Conservation (phyloP, 64 coral and sea anemone species). For the Orbicella faveolata region DNA sequence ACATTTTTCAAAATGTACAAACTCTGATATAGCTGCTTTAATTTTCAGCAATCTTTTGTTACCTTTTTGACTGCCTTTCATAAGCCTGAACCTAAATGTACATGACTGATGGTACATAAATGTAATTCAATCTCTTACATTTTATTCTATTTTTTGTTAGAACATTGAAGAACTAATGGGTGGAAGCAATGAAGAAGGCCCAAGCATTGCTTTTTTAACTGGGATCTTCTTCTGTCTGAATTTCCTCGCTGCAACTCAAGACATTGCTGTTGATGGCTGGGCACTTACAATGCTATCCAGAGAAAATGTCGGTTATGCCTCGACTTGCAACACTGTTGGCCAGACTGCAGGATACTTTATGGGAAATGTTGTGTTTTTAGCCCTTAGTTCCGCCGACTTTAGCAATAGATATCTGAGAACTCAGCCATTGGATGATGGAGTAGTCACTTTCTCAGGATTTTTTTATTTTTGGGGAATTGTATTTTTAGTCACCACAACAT, state of each 20-base stretch:
- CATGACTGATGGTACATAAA: no score
- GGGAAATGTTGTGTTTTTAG: conserved; percentile 94
- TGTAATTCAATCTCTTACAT: no score
- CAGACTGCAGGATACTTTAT: conserved; percentile 96
- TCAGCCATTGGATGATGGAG: conserved; percentile 53
- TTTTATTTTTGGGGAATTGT: conserved; percentile 91
- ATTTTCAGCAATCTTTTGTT: no score
- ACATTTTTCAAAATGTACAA: no score
- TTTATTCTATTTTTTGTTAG: conserved; percentile 47
- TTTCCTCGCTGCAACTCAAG: conserved; percentile 96
- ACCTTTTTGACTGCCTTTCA: no score
- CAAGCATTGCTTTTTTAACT: conserved; percentile 69
- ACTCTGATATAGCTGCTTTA: no score
- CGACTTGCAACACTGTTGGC: conserved; percentile 92
- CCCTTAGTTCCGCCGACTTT: conserved; percentile 88
- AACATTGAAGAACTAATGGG: conserved; percentile 72
- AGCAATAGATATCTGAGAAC: conserved; percentile 89
- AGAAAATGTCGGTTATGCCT: conserved; percentile 92
- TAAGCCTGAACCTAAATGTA: no score
- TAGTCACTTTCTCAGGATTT: conserved; percentile 83
- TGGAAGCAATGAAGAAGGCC: conserved; percentile 54
- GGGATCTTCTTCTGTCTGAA: conserved; percentile 87
- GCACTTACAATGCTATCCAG: conserved; percentile 91
- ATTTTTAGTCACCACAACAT: conserved; percentile 84
- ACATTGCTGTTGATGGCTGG: conserved; percentile 99